Conservation (phyloP, 2,113 vertebrate species). For the Ceyx margarethae region DNA sequence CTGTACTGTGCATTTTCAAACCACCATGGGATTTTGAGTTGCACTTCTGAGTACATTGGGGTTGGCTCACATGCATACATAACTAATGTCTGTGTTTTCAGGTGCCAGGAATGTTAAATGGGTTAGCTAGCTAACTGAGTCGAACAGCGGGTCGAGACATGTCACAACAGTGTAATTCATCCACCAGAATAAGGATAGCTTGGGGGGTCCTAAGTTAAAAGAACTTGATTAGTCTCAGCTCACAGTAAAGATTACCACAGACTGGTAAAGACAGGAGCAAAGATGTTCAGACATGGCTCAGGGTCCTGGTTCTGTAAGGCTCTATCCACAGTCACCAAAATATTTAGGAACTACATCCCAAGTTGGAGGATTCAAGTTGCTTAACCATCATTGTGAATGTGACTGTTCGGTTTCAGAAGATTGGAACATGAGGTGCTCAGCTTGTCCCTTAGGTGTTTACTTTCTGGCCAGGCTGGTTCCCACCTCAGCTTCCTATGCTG, state of each 20-base stretch:
- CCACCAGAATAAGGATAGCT: constrained; percentile 5
- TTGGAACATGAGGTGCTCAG: not conserved
- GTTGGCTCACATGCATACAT: not conserved
- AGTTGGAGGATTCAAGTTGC: not conserved
- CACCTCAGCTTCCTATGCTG: rapidly evolving
- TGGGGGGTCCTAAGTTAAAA: constrained; percentile 12
- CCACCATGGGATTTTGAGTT: constrained; percentile 11
- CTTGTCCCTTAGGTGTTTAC: not conserved
- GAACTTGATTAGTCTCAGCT: constrained; percentile 2
- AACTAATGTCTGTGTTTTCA: constrained; percentile 43
- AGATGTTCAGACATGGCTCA: not conserved
- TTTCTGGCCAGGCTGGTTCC: not conserved
- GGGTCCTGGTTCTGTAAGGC: not conserved
- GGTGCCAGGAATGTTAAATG: constrained; percentile 30
- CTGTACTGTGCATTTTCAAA: not conserved
- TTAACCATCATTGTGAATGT: not conserved
- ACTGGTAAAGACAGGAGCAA: not conserved
- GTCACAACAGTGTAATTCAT: constrained; percentile 39
- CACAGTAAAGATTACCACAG: constrained; percentile 10
- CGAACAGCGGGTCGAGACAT: constrained; percentile 33
- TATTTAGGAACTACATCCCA: not conserved
- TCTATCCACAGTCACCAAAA: not conserved
- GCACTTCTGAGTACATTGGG: not conserved
- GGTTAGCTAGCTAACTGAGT: constrained; percentile 8
- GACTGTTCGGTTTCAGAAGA: not conserved